Base-by-base conservation (phyloP, 2,113 vertebrate species). In the Oreotrochilus melanogaster region DNA sequence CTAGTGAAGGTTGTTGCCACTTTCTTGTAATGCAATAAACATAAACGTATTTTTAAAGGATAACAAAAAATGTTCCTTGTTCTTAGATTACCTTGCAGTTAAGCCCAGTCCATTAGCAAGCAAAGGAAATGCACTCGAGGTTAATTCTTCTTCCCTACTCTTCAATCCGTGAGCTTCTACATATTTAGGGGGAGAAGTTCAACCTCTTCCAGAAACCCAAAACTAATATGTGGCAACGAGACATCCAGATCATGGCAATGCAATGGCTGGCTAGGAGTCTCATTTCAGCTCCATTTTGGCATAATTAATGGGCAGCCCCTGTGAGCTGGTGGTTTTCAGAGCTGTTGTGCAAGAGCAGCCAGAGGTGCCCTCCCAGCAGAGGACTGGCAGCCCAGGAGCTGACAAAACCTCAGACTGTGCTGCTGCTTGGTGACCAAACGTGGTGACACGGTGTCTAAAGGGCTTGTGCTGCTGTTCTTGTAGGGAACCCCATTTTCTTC, bases 401-500 rank as follows among this genome's bases (percentile, higher is more conserved):
- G 10, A 23, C 48, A 14, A 25, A 51, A 51, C 24, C 50, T 24
- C 11, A 14, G 12, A 65, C 78, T 83, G 74, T 43, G 7, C n/a
- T 43, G 35, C 47, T 2, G 4, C 65, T 37, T 4, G 64, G 42
- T 31, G 76, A 80, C 21, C 31, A 31, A 12, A 28, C 1, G 2
- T 10, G 16, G 61, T 45, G 76, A 10, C 84, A 14, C 0, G 11
- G 43, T 5, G 7, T 17, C 30, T 10, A 78, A 14, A 6, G 3
- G 4, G 27, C 90, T 60, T 2, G 0, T 1, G 4, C 27, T 45
- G 58, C 47, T 0, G 0, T 69, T 58, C 37, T 24, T 37, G n/a
- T 33, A 24, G 7, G 21, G 22, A 58, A 14, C 47, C 5, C 2
- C 9, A 1, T 60, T 75, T 58, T 8, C 48, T 8, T 50, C 1